These are phyloP conservation scores for Notothenia coriiceps DNA, from an alignment of 2,113 vertebrate species.

Conservation along the genomic window DNA sequence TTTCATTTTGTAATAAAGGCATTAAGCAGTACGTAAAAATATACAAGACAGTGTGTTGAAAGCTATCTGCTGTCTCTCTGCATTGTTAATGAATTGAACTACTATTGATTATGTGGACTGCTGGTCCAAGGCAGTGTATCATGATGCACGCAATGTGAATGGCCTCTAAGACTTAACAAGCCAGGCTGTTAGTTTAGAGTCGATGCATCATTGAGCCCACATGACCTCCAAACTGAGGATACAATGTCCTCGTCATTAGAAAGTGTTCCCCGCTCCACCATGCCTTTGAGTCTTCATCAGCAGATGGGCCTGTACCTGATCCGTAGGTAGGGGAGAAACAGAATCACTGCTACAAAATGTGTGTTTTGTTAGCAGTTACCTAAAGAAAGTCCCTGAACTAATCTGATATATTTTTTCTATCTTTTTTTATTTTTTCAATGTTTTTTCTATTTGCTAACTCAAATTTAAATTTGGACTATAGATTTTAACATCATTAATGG, in stretches of 20 bases:
- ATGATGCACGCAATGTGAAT: neutral
- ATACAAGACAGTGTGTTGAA: conserved; percentile 14
- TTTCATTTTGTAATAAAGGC: conserved; percentile 16
- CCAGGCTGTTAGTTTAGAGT: conserved; percentile 31
- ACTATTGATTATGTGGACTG: conserved; percentile 36
- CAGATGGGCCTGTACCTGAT: no score
- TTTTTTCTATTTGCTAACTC: neutral
- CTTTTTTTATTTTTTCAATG: neutral
- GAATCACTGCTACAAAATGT: neutral
- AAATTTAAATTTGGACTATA: neutral
- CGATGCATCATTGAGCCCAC: conserved; percentile 32
- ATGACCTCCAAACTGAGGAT: conserved; percentile 26
- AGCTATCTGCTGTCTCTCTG: conserved; percentile 6
- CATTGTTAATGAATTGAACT: conserved; percentile 35
- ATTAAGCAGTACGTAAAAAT: neutral
- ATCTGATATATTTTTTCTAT: neutral
- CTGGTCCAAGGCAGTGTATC: neutral
- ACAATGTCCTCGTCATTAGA: conserved; percentile 27
- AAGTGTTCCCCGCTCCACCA: conserved; percentile 27
- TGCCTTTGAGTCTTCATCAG: neutral
- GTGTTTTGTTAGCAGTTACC: conserved; percentile 4
- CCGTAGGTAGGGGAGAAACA: no score
- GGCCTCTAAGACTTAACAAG: conserved; percentile 5
- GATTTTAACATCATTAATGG: neutral
- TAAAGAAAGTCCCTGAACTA: neutral